A percentile compares a stretch with the other conserved stretches of the same genome.
These are phyloP conservation scores for Odontomyia ornata DNA, from an alignment of 2,888 invertebrate species.

Conservation along the genomic window DNA sequence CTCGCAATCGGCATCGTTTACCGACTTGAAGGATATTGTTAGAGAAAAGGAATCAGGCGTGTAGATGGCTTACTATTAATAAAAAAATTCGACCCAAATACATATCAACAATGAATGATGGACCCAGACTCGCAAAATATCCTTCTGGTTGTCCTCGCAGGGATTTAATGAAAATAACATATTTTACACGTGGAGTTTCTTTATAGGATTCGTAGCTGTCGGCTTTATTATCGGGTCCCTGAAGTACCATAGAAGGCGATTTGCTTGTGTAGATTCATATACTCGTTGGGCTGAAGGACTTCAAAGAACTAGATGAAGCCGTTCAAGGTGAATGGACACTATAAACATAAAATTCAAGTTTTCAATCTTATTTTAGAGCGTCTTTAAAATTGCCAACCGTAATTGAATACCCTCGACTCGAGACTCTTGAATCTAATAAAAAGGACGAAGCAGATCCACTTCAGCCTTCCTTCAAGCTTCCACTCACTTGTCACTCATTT, in stretches of 20 bases:
- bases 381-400: too few relatives aligned
- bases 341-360: too few relatives aligned
- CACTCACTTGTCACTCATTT: too few relatives aligned
- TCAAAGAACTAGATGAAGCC: too few relatives aligned
- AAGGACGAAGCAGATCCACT: too few relatives aligned
- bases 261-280: too few relatives aligned
- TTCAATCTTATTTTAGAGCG: too few relatives aligned
- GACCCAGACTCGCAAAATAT: not conserved
- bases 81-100: slow-evolving; percentile 31
- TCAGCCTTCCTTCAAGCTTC: too few relatives aligned
- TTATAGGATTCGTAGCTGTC: not conserved
- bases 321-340: too few relatives aligned
- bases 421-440: too few relatives aligned
- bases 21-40: not conserved
- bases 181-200: not conserved
- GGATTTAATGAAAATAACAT: slow-evolving; percentile 12
- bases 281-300: too few relatives aligned
- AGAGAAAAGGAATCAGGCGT: not conserved
- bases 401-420: too few relatives aligned
- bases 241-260: not conserved
- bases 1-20: not conserved
- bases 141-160: not conserved
- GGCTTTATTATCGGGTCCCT: not conserved
- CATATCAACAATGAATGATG: slow-evolving; percentile 9
- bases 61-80: not conserved